These are phyloP conservation scores for Hyla sarda DNA, from an alignment of 2,113 vertebrate genomes.

Conservation along the genomic window DNA sequence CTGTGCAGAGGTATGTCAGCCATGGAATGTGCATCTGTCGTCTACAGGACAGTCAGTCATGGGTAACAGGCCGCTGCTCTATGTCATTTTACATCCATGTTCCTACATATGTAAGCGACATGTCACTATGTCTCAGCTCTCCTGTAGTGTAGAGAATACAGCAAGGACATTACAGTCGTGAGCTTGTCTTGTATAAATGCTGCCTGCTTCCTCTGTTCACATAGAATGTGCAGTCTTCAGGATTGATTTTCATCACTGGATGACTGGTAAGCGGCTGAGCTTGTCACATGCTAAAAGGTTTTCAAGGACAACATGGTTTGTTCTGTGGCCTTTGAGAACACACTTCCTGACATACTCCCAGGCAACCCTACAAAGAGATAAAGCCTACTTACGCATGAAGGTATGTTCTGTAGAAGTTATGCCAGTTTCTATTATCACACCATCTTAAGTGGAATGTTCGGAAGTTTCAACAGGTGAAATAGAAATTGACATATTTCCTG, in stretches of 20 bases:
- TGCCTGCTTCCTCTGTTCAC: not conserved
- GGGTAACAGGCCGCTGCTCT: not conserved
- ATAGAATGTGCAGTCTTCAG: conserved; percentile 20
- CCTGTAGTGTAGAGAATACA: no score
- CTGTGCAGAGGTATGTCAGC: no score
- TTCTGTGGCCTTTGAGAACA: conserved; percentile 30
- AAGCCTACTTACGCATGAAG: not conserved
- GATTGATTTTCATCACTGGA: conserved; percentile 36
- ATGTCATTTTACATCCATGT: not conserved
- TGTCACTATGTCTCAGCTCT: not conserved
- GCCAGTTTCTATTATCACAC: not conserved
- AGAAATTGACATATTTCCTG: not conserved
- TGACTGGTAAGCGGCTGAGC: conserved; percentile 15
- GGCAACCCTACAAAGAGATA: not conserved
- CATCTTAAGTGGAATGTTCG: not conserved
- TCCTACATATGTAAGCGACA: conserved; percentile 4
- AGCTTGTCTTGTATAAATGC: not conserved
- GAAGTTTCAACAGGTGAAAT: not conserved
- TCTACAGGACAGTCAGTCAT: not conserved
- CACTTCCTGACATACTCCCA: conserved; percentile 27
- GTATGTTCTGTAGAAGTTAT: not conserved
- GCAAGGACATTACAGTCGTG: not conserved
- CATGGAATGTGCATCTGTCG: no score
- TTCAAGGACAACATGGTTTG: conserved; percentile 52
- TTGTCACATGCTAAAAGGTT: conserved; percentile 48